Evolutionary conservation across 2,113 vertebrate genomes (phyloP).

Genomic region (Haemorhous mexicanus): DNA sequence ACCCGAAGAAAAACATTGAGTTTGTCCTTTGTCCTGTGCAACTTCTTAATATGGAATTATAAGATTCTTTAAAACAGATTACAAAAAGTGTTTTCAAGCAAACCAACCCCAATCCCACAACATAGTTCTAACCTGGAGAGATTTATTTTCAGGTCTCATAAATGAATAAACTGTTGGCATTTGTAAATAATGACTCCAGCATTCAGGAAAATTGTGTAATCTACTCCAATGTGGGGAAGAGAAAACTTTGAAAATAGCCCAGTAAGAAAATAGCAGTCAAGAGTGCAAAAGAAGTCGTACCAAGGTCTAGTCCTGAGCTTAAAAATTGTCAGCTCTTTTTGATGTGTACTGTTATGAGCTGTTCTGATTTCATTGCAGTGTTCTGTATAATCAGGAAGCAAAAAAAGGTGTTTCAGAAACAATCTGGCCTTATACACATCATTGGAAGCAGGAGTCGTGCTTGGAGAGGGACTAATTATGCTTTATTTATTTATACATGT

Average conservation of each 20-base stretch:
- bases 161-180: background rate
- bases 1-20: background rate
- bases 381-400: background rate
- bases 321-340: background rate
- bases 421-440: background rate
- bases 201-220: background rate
- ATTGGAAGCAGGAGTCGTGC: background rate
- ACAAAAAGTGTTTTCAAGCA: background rate
- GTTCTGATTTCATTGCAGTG: background rate
- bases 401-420: background rate
- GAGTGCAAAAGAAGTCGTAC: background rate
- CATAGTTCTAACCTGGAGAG: background rate
- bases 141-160: background rate
- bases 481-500: background rate
- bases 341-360: background rate
- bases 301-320: background rate
- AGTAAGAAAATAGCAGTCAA: background rate
- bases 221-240: background rate
- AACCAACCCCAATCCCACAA: background rate
- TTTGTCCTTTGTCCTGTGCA: background rate
- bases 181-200: background rate
- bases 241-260: background rate
- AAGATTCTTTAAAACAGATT: background rate
- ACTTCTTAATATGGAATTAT: background rate
- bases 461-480: background rate